Base-by-base conservation (phyloP, 2,888 invertebrate species). In the Drosophila incognita region DNA sequence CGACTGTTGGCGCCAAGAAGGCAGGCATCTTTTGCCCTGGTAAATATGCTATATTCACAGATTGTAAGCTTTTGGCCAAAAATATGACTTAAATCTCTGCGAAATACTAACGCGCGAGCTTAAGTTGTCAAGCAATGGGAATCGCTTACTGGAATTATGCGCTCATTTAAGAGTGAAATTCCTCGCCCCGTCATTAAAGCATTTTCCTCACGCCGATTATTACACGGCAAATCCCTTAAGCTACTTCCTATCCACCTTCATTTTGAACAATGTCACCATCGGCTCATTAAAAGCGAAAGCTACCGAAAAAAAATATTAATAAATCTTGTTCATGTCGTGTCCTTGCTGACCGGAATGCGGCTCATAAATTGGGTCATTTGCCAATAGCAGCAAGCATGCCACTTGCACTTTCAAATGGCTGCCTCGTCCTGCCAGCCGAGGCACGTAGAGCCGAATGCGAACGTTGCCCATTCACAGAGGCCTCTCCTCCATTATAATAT, bases 391-490 rank as follows among this genome's bases (percentile, higher is more conserved):
- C 85, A 69, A 74, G 82, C 68, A 87, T 87, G 82, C 70, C 87
- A 85, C 85, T 86, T 90, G 87, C 90, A 86, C 90, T 86, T 86
- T 86, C 87, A 89, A 89, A 89, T 85, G 67, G 88, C 88, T 79
- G 86, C 69, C 69, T 79, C 65, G 66, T 56, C 54, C 18, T 21
- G 21, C 36, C 33, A 57, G 56, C 64, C 63, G 68, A 62, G 68
- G 79, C 79, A 84, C 85, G 76, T 82, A 57, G 24, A 46, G 57
- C 56, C 73, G 60, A 70, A 57, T 57, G 35, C 35, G 52, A 68
- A 24, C 36, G 13, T 57, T 18, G 59, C 36, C 53, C 35, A 35
- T 49, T 42, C 36, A 59, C 24, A 27, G 54, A 15, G 54, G 36
- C 35, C 33, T 33, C 61, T 49, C 62, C 59, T 21, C 65, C 64